A percentile compares a stretch with the other conserved stretches of the same genome.
Evolutionary conservation across 2,113 vertebrate species (phyloP).

Genomic region (Crypturellus undulatus): DNA sequence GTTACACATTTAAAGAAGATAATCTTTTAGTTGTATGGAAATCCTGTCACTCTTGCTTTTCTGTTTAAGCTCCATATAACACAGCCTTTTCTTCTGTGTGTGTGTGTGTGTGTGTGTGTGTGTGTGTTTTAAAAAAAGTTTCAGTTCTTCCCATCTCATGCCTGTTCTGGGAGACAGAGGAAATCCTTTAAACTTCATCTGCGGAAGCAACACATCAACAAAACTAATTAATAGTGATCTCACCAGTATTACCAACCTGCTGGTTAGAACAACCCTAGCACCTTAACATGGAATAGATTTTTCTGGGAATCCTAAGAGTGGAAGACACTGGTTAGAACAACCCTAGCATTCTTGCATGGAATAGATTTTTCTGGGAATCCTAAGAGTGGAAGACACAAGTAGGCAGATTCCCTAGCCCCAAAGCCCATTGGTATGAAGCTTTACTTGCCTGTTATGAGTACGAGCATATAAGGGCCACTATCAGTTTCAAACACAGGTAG

Average conservation of each 20-base stretch:
- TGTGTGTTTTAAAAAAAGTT: slow-evolving; percentile 5
- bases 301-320: neutral
- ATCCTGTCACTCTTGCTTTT: slow-evolving; percentile 71
- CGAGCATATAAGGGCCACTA: neutral
- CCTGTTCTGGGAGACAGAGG: neutral
- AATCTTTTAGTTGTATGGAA: slow-evolving; percentile 59
- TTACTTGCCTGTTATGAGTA: neutral
- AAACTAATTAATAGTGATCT: neutral
- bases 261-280: neutral
- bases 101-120: neutral
- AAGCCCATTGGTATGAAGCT: neutral
- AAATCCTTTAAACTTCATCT: neutral
- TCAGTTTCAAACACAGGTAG: slow-evolving; percentile 29
- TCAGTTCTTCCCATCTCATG: neutral
- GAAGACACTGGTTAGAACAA: neutral
- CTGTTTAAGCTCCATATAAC: slow-evolving; percentile 52
- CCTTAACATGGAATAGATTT: neutral
- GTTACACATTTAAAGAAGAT: slow-evolving; percentile 72
- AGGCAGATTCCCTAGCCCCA: neutral
- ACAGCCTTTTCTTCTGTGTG: neutral
- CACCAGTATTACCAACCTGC: neutral
- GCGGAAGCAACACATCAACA: neutral
- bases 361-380: neutral
- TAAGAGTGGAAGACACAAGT: neutral
- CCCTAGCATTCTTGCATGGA: neutral